phyloP scores from a whole-genome alignment of 2,113 vertebrate genomes.

The Crotophaga sulcirostris region DNA sequence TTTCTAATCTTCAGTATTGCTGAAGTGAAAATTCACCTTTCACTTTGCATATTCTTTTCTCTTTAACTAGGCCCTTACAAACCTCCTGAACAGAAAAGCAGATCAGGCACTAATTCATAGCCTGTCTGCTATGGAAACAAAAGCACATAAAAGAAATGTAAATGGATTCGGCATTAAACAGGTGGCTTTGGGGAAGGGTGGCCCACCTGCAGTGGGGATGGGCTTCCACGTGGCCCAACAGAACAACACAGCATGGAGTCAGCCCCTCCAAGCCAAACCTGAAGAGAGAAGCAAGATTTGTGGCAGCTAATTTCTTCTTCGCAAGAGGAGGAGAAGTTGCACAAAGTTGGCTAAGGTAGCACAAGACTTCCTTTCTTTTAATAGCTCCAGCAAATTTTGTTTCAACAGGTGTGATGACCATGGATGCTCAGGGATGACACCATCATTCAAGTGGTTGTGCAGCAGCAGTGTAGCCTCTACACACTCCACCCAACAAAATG shows the following conservation, averaged over 20 bases:
- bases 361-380: background rate
- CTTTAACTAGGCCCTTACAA: background rate
- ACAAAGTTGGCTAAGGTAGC: background rate
- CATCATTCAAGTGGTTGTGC: background rate
- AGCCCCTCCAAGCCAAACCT: background rate
- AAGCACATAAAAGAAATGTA: background rate
- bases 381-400: background rate
- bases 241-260: background rate
- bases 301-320: background rate
- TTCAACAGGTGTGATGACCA: background rate
- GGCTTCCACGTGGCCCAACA: background rate
- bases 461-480: background rate
- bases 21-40: background rate
- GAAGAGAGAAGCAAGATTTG: background rate
- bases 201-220: rapidly evolving
- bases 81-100: background rate
- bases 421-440: background rate
- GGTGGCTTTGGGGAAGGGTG: background rate
- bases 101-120: background rate
- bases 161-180: background rate
- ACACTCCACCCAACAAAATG: background rate
- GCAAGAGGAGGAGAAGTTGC: background rate
- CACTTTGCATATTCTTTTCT: background rate
- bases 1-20: background rate
- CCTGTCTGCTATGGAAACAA: background rate